Percentiles rank a stretch among this genome's conserved stretches.
Conservation (phyloP, 1,140 invertebrate species). For the Kradibia gibbosae region DNA sequence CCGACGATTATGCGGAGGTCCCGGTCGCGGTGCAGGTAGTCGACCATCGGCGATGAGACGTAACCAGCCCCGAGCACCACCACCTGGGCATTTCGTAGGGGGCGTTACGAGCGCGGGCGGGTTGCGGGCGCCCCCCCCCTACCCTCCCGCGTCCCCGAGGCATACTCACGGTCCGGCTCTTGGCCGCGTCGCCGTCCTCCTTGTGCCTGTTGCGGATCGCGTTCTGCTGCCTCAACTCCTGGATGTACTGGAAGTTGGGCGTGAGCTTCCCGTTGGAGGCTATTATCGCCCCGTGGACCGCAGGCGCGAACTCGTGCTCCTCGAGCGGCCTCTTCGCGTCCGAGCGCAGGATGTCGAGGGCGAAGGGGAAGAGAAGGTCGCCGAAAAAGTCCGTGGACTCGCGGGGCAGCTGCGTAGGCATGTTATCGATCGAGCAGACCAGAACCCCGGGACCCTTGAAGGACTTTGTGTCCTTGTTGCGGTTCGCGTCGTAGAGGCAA, state of each 20-base stretch:
- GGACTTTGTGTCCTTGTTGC: constrained; percentile 97
- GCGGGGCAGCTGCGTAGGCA: constrained; percentile 98
- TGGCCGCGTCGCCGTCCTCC: constrained; percentile 54
- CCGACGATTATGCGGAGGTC: constrained; percentile 89
- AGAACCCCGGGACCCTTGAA: constrained; percentile 97
- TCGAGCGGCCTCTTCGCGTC: constrained; percentile 89
- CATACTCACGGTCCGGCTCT: constrained; percentile 23
- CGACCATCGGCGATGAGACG: constrained; percentile 93
- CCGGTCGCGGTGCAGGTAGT: constrained; percentile 91
- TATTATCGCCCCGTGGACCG: constrained; percentile 93
- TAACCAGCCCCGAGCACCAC: constrained; percentile 96
- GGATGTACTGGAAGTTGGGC: constrained; percentile 95
- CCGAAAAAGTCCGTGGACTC: constrained; percentile 99
- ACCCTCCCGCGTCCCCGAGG: not conserved
- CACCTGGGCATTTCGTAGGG: constrained; percentile 71
- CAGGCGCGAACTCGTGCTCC: constrained; percentile 83
- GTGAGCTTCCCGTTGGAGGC: constrained; percentile 95
- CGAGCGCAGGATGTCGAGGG: constrained; percentile 91
- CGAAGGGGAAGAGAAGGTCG: constrained; percentile 90
- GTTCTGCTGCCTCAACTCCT: constrained; percentile 82
- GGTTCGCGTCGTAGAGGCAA: constrained; percentile 97
- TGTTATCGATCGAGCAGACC: constrained; percentile 99
- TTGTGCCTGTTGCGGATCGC: constrained; percentile 65
- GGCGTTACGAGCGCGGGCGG: not conserved
- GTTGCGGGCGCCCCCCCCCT: not conserved